Conservation (phyloP, 2,888 invertebrate genomes). For the Meiosimyza platycephala region DNA sequence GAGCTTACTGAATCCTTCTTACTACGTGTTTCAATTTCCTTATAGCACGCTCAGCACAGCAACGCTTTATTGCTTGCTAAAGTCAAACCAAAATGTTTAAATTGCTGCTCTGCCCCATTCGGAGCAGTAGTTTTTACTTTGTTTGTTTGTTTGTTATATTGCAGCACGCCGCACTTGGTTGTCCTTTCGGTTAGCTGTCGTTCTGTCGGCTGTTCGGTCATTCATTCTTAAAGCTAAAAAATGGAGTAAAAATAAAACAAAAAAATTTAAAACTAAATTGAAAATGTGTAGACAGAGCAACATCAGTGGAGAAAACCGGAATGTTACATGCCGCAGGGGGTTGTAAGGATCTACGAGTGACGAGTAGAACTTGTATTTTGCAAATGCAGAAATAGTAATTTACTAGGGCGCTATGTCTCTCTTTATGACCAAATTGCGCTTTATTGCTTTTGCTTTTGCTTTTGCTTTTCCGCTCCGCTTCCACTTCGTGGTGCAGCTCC, state of each 20-base stretch:
- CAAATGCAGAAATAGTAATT: conserved; percentile 31
- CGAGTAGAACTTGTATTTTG: not conserved
- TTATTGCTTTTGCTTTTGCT: conserved; percentile 57
- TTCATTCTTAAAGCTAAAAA: conserved; percentile 19
- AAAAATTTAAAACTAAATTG: conserved; percentile 36
- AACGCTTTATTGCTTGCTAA: conserved; percentile 13
- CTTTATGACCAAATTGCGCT: conserved; percentile 56
- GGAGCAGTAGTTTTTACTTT: conserved; percentile 14
- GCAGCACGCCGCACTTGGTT: not conserved
- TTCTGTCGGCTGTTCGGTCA: conserved; percentile 21
- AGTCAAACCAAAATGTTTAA: conserved; percentile 21
- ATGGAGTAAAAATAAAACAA: not conserved
- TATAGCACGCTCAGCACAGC: not conserved
- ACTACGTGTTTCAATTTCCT: conserved; percentile 33
- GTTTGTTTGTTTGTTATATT: conserved; percentile 11
- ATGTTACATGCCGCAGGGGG: conserved; percentile 1
- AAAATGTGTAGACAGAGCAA: conserved; percentile 5
- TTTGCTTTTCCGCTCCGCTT: conserved; percentile 35
- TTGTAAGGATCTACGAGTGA: conserved; percentile 14
- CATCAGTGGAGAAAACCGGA: not conserved
- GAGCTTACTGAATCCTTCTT: not conserved
- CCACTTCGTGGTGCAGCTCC: not conserved
- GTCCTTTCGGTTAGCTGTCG: not conserved
- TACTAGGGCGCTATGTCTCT: conserved; percentile 33
- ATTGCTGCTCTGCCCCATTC: conserved; percentile 11